Conservation (phyloP, 2,797 vertebrate species). For the Acrossocheilus wenchowensis region DNA sequence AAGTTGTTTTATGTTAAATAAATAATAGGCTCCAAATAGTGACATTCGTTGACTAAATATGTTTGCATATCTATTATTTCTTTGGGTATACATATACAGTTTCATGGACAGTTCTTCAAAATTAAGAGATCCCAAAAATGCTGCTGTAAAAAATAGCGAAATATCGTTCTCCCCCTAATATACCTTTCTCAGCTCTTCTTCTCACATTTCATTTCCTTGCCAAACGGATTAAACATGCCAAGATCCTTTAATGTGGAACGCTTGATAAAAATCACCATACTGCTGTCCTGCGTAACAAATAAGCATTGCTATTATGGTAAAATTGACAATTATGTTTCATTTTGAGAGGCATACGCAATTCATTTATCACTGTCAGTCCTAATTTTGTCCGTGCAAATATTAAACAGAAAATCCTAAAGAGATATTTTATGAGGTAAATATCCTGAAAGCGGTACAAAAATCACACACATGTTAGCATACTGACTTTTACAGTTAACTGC, state of each 20-base stretch:
- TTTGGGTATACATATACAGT: not conserved
- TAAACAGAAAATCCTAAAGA: slow-evolving; percentile 53
- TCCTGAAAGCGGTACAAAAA: not conserved
- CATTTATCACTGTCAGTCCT: slow-evolving; percentile 64
- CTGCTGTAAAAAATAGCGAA: not conserved
- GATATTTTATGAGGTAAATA: slow-evolving; percentile 32
- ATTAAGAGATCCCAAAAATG: not conserved
- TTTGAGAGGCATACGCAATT: slow-evolving; percentile 60
- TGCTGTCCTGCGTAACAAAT: slow-evolving; percentile 65
- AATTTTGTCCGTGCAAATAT: slow-evolving; percentile 66
- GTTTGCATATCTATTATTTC: not conserved
- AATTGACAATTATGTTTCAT: slow-evolving; percentile 71
- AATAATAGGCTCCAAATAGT: not conserved
- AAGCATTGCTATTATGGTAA: slow-evolving; percentile 68
- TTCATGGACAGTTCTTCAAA: not conserved
- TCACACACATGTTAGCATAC: not conserved
- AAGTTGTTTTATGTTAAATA: not conserved
- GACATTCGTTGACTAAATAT: not conserved
- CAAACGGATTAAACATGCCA: slow-evolving; percentile 18
- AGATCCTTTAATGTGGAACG: slow-evolving; percentile 28
- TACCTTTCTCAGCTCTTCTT: slow-evolving; percentile 46
- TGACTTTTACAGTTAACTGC: slow-evolving; percentile 3
- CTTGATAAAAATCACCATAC: slow-evolving; percentile 58
- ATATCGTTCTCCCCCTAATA: not conserved
- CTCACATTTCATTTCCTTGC: slow-evolving; percentile 26